phyloP scores from a whole-genome alignment of 2,113 vertebrate genomes.

The Heterotilapia buettikoferi region DNA sequence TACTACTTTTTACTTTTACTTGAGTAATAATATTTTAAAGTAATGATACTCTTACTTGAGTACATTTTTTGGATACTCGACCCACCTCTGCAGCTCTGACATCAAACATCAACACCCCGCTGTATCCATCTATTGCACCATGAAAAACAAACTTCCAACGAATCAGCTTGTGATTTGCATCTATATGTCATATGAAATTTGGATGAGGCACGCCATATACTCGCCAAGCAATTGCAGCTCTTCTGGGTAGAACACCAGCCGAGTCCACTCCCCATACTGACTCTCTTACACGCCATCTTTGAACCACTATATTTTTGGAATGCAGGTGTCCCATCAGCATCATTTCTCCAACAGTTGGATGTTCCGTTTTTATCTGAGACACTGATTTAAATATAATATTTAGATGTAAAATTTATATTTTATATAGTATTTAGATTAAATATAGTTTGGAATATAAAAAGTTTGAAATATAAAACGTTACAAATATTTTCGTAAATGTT shows the following conservation, averaged over 20 bases:
- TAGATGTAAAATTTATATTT: neutral
- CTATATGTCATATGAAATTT: fast-evolving
- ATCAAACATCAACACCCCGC: neutral
- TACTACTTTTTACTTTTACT: no score
- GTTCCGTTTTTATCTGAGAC: neutral
- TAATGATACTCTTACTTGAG: no score
- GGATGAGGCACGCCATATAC: neutral
- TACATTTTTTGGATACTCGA: no score
- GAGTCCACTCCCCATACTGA: neutral
- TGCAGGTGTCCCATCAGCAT: neutral
- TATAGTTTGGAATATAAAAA: neutral
- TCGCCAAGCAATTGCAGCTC: neutral
- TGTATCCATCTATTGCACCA: neutral
- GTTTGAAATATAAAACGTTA: neutral
- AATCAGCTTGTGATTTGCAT: neutral
- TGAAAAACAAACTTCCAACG: neutral
- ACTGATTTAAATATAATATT: fast-evolving
- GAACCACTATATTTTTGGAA: neutral
- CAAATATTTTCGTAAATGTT: neutral
- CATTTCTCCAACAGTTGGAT: neutral
- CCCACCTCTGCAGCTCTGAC: neutral
- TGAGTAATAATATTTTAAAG: no score
- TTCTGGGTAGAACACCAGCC: neutral
- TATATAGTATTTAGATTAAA: neutral
- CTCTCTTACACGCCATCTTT: neutral